Evolutionary conservation across 2,888 invertebrate genomes (phyloP).

Genomic region (Phalera bucephala): DNA sequence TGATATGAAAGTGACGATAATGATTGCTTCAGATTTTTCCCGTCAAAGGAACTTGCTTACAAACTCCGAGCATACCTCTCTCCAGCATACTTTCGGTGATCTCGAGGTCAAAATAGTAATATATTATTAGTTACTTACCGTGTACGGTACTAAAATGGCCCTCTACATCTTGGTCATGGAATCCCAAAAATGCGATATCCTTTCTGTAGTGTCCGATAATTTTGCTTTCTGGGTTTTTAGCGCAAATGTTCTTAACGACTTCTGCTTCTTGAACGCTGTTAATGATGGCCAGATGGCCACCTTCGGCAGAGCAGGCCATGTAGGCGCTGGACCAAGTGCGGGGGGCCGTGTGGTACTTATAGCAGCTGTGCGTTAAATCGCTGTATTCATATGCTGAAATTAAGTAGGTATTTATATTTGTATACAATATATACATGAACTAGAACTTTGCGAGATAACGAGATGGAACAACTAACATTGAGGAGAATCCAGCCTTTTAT

Average conservation of each 20-base stretch:
- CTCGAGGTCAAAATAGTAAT: too few relatives aligned
- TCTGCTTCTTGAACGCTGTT: constrained; percentile 9
- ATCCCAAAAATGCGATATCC: constrained; percentile 1
- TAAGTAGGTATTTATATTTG: too few relatives aligned
- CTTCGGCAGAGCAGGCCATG: constrained; percentile 14
- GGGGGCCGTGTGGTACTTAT: constrained; percentile 10
- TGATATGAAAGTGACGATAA: too few relatives aligned
- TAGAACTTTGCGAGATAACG: too few relatives aligned
- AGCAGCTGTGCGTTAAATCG: constrained; percentile 9
- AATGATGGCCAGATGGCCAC: constrained; percentile 12
- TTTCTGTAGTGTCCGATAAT: constrained; percentile 1
- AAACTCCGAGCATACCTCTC: too few relatives aligned
- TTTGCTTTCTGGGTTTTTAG: neutral
- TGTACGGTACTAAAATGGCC: too few relatives aligned
- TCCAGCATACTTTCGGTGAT: too few relatives aligned
- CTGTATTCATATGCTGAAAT: constrained; percentile 11
- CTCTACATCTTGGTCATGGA: neutral
- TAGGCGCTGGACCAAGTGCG: constrained; percentile 8
- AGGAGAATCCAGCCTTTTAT: too few relatives aligned
- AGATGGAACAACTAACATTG: too few relatives aligned
- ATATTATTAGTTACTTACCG: too few relatives aligned
- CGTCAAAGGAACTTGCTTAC: too few relatives aligned
- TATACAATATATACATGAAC: neutral
- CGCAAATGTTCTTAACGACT: neutral
- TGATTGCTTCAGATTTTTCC: too few relatives aligned